Evolutionary conservation across 1,140 invertebrate species (phyloP).

Genomic region (Oryctes rhinoceros): DNA sequence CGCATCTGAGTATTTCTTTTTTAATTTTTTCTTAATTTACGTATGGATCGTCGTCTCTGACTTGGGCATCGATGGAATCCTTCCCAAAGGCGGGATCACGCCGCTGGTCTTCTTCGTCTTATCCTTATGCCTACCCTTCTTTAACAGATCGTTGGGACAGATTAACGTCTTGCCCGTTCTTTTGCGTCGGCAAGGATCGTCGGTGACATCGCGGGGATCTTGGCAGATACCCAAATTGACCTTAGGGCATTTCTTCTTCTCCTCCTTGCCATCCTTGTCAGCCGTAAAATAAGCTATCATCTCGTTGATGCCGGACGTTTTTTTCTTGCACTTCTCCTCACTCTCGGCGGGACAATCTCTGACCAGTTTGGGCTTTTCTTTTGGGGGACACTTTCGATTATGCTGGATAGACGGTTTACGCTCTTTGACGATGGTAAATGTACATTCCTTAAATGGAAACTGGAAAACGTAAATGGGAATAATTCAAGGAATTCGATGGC

Average conservation of each 20-base stretch:
- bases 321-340: constrained; percentile 18
- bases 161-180: constrained; percentile 40
- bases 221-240: constrained; percentile 37
- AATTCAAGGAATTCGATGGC: background rate
- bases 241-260: constrained; percentile 44
- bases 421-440: background rate
- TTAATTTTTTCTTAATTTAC: background rate
- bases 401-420: background rate
- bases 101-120: constrained; percentile 42
- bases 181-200: constrained; percentile 42
- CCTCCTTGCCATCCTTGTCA: background rate
- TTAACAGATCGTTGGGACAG: constrained; percentile 44
- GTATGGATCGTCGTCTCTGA: background rate
- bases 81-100: constrained; percentile 9
- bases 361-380: constrained; percentile 19
- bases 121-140: constrained; percentile 39
- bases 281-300: background rate
- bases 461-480: background rate
- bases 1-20: too few species aligned
- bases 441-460: constrained; percentile 35
- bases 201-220: constrained; percentile 1
- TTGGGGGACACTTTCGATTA: constrained; percentile 3
- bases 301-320: background rate
- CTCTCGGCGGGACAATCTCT: constrained; percentile 41
- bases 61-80: background rate